Evolutionary conservation across 2,888 invertebrate genomes (phyloP).

Genomic region (Gibbula magus): DNA sequence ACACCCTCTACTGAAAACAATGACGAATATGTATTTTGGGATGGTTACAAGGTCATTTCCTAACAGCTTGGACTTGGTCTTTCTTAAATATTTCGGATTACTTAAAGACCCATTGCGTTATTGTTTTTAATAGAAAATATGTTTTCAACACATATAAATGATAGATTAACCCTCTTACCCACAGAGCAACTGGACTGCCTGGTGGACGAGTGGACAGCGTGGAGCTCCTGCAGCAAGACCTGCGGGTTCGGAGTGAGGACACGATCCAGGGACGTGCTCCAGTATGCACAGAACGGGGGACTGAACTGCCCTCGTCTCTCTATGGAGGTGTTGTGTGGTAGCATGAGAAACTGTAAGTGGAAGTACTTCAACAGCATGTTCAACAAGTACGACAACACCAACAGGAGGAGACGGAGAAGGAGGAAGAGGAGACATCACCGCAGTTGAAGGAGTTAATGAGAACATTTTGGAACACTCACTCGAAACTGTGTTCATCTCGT

Average conservation of each 20-base stretch:
- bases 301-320: slow-evolving; percentile 80
- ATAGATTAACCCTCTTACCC: no score
- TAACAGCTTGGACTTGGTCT: no score
- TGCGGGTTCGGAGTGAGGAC: slow-evolving; percentile 93
- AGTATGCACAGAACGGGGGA: slow-evolving; percentile 87
- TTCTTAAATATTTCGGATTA: no score
- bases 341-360: slow-evolving; percentile 62
- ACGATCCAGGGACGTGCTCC: slow-evolving; percentile 82
- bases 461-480: not conserved
- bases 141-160: no score
- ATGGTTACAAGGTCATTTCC: no score
- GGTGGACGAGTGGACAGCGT: slow-evolving; percentile 67
- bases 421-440: not conserved
- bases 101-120: no score
- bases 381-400: slow-evolving; percentile 14
- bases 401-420: not conserved
- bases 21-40: no score
- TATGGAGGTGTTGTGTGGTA: slow-evolving; percentile 62
- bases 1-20: no score
- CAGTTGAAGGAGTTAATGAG: not conserved
- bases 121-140: no score
- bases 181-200: slow-evolving; percentile 76
- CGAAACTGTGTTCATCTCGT: not conserved
- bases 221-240: slow-evolving; percentile 84
- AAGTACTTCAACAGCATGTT: slow-evolving; percentile 50